These are phyloP conservation scores for Zeugodacus cucurbitae DNA, from an alignment of 1,140 invertebrate species.

Conservation along the genomic window DNA sequence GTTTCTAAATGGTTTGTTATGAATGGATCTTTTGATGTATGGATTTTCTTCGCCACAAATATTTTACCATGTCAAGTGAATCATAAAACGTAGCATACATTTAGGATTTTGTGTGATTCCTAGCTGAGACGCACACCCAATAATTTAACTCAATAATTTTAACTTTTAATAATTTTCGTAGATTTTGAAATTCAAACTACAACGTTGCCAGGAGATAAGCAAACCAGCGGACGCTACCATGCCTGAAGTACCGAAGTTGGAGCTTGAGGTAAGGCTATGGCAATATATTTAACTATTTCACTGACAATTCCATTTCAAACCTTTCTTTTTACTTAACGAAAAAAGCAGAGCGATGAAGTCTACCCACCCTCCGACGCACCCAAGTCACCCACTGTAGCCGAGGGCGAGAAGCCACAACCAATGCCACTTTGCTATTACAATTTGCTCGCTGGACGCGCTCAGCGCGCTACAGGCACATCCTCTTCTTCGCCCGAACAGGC, in stretches of 20 bases:
- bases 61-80: too few relatives aligned
- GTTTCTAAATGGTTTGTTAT: background rate
- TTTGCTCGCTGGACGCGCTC: constrained; percentile 59
- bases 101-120: background rate
- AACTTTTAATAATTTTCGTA: constrained; percentile 8
- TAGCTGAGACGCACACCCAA: background rate
- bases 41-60: too few relatives aligned
- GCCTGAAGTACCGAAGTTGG: constrained; percentile 54
- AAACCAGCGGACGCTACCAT: constrained; percentile 53
- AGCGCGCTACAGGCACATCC: constrained; percentile 57
- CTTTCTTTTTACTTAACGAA: background rate
- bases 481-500: constrained; percentile 63
- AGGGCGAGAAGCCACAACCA: constrained; percentile 62
- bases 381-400: constrained; percentile 50
- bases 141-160: background rate
- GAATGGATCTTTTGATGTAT: too few relatives aligned
- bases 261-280: constrained; percentile 48
- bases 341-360: constrained; percentile 49
- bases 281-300: background rate
- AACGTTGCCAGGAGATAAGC: constrained; percentile 59
- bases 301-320: background rate
- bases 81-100: background rate
- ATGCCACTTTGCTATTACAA: constrained; percentile 65
- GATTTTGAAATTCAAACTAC: constrained; percentile 61
- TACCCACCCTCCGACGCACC: constrained; percentile 50